These are phyloP conservation scores for Lagorchestes hirsutus DNA, from an alignment of 2,797 vertebrate genomes.

Conservation along the genomic window DNA sequence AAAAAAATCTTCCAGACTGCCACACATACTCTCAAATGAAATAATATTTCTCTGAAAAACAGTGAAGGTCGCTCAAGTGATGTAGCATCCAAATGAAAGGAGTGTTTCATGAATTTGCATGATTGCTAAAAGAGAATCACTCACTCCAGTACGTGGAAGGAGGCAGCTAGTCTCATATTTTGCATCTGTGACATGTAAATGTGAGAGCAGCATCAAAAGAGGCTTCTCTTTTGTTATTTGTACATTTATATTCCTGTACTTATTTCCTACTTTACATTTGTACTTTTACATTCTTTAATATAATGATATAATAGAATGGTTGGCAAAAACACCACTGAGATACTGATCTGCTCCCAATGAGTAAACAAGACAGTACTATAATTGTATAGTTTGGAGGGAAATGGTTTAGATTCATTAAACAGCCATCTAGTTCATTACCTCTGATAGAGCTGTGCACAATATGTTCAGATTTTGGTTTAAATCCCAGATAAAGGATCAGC, in stretches of 20 bases:
- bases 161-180: background rate
- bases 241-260: background rate
- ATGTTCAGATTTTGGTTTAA: conserved; percentile 47
- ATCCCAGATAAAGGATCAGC: conserved; percentile 3
- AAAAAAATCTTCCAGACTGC: background rate
- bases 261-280: background rate
- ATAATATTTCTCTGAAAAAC: conserved; percentile 3
- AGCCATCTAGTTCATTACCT: conserved; percentile 22
- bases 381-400: background rate
- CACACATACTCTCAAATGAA: background rate
- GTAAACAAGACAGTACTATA: background rate
- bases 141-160: background rate
- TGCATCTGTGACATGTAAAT: background rate
- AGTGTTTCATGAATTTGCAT: background rate
- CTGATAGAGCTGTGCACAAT: conserved; percentile 38
- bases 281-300: background rate
- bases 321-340: conserved; percentile 28
- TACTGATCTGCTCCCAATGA: background rate
- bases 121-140: background rate
- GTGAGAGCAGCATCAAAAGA: background rate
- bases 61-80: background rate
- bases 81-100: background rate
- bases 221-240: background rate
- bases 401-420: conserved; percentile 46
- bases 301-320: background rate